Conservation (phyloP, 2,888 invertebrate species). For the Phragmatobia fuliginosa region DNA sequence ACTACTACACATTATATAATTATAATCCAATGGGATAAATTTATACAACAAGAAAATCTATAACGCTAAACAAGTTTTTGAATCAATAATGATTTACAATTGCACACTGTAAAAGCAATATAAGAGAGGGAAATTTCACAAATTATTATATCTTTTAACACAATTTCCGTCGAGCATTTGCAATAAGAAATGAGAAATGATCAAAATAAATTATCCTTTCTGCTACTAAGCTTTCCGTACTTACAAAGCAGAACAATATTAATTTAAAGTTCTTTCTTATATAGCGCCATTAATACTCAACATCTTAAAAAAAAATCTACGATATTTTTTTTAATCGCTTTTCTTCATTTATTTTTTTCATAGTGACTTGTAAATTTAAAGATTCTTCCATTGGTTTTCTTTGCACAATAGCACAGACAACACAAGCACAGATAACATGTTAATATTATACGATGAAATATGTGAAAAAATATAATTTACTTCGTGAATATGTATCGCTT, state of each 20-base stretch:
- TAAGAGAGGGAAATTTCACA: constrained; percentile 26
- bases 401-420: too few relatives aligned
- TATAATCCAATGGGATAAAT: too few relatives aligned
- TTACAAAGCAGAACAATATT: not conserved
- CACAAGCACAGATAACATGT: not conserved
- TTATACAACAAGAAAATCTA: not conserved
- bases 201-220: constrained; percentile 29
- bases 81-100: not conserved
- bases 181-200: constrained; percentile 26
- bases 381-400: not conserved
- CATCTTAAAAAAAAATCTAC: not conserved
- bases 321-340: not conserved
- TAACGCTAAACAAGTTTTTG: not conserved
- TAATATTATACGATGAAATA: not conserved
- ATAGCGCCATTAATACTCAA: constrained; percentile 1
- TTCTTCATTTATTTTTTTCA: not conserved
- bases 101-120: constrained; percentile 28
- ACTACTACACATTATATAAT: too few relatives aligned
- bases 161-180: constrained; percentile 32
- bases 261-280: constrained; percentile 9
- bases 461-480: not conserved
- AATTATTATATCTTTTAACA: constrained; percentile 22
- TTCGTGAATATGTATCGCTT: constrained; percentile 18
- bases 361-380: not conserved
- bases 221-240: constrained; percentile 15